Base-by-base conservation (phyloP, 2,888 invertebrate species). In the Mylabris sibirica region DNA sequence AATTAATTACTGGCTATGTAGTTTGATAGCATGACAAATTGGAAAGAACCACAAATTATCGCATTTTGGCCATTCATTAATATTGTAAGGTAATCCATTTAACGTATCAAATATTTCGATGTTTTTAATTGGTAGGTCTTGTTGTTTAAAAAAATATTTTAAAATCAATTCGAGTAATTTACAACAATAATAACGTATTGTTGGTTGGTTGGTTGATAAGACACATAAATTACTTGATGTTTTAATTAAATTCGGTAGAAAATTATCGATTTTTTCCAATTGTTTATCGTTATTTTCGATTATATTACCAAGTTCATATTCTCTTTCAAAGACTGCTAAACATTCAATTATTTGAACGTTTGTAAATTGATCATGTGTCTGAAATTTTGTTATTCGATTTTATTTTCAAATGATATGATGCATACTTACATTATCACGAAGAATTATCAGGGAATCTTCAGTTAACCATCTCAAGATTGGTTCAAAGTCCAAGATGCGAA, bases 11-110 rank as follows among this genome's bases (percentile, higher is more conserved):
- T 12, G 22, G 38, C 61, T 61, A 20, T 61, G 35, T 14, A 61
- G 9, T 41, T 41, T 61, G 61, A 41, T 61, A n/a, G 20, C 11
- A n/a, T 61, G 61, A 4, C 61, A 61, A 17, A 61, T 35, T 12
- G 38, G 24, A 38, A 38, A 61, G 22, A 61, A 61, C 38, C 61
- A 61, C 14, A 24, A 38, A 34, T 41, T 41, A 41, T 61, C 61
- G 30, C 8, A 41, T 38, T 24, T 17, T 5, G 61, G 22, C 61
- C 61, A 61, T 9, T 41, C 17, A 1, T 41, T 14, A 2, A 61
- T 8, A 11, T 35, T 11, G 3, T 41, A 6, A 14, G 61, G 1
- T 1, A 61, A 26, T n/a, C 17, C 22, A 2, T 6, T 34, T 14
- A 61, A 24, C 14, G 35, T 14, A 34, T 61, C 61, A 2, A 3